phyloP scores from a whole-genome alignment of 30 jellyfish, hydroid and myxozoan species.

The Aurelia sp. region DNA sequence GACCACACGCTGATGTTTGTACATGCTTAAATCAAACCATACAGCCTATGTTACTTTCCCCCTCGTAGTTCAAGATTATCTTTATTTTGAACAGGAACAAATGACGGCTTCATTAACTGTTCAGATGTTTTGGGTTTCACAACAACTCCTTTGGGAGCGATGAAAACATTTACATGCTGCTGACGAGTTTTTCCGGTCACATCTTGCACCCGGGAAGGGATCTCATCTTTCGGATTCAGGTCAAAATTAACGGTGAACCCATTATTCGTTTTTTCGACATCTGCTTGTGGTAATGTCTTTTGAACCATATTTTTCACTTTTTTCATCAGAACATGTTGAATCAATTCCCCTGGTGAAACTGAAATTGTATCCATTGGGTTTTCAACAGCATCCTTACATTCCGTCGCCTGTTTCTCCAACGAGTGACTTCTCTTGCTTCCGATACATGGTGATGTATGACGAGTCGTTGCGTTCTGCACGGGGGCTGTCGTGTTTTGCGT shows the following conservation, averaged over 20 bases:
- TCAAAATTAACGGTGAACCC: constrained; percentile 94
- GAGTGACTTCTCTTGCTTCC: constrained; percentile 36
- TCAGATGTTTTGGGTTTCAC: constrained; percentile 97
- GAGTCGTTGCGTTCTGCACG: constrained; percentile 41
- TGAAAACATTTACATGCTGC: constrained; percentile 94
- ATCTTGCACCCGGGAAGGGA: constrained; percentile 70
- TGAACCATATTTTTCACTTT: constrained; percentile 74
- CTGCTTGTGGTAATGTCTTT: constrained; percentile 90
- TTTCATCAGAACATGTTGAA: constrained; percentile 77
- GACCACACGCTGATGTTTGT: too few relatives aligned
- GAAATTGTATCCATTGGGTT: constrained; percentile 58
- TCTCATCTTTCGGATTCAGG: constrained; percentile 91
- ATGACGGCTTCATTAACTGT: constrained; percentile 93
- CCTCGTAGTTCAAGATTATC: constrained; percentile 91
- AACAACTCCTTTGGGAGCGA: constrained; percentile 97
- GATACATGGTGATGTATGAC: constrained; percentile 51
- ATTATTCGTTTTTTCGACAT: constrained; percentile 84
- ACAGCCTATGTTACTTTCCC: constrained; percentile 1
- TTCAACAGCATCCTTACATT: constrained; percentile 3
- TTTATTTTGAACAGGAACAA: constrained; percentile 92
- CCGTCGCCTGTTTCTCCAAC: background rate
- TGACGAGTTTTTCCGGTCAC: constrained; percentile 76
- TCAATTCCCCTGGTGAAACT: constrained; percentile 83
- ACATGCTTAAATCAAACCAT: too few relatives aligned
- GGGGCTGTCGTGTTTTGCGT: constrained; percentile 28